Evolutionary conservation across 2,113 vertebrate genomes (phyloP), one percentile per base, ranked within the genome.

Genomic region (Centropus unirufus): DNA sequence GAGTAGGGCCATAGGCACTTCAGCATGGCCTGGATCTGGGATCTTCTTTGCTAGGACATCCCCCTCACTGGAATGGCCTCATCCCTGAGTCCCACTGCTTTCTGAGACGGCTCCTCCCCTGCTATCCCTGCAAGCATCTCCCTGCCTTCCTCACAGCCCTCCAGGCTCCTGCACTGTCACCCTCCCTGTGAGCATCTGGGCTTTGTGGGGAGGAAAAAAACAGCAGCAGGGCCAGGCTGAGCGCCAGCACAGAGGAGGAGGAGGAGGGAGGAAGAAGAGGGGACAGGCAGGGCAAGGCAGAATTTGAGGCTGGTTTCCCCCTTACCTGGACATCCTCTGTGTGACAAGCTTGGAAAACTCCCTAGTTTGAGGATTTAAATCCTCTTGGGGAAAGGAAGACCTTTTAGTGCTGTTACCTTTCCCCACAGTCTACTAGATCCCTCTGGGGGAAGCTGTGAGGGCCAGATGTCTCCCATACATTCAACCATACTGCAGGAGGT

Each of bases 1-100:
- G 57, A 40, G 46, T 4, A 5, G 30, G 20, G 24, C 30, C 0
- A 0, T 32, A 30, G n/a, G 14, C n/a, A 47, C n/a, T 12, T 88
- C 10, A 13, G 20, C 3, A 1, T 42, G 13, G 34, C 29, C 14
- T 80, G 39, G 10, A 18, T 79, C 40, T 87, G 29, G n/a, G 32
- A 78, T 23, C 11, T 58, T 46, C 55, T 91, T 91, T 14, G 5
- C 36, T 69, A 54, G 63, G 51, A 44, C 6, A 8, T 44, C 6
- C 15, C 12, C 7, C 14, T 84, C 36, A 49, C 32, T 3, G 6
- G 12, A 18, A 32, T 47, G 15, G 78, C 51, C 23, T 34, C n/a
- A 58, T 19, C 40, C 68, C 57, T 40, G 34, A 51, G 44, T 54
- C 14, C 16, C 1, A 1, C 7, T 63, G 13, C 40, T 36, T 66